These are phyloP conservation scores for Mesorhabditis spiculigera DNA, from an alignment of 2,888 invertebrate species.

Conservation along the genomic window DNA sequence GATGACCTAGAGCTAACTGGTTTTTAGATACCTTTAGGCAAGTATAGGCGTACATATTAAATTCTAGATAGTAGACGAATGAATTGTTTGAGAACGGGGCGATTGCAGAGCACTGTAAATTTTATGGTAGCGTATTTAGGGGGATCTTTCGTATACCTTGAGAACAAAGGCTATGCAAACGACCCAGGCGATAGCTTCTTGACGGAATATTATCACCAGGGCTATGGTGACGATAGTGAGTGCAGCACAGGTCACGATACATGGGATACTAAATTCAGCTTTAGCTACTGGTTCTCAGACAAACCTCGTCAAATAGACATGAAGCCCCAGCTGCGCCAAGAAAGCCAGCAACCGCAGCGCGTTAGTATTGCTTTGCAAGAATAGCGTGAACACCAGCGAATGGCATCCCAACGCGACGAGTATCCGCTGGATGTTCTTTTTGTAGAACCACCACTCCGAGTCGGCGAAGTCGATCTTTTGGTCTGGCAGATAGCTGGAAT, in stretches of 20 bases:
- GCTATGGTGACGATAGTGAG: slow-evolving; percentile 21
- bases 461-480: slow-evolving; percentile 40
- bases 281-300: background rate
- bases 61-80: slow-evolving; percentile 49
- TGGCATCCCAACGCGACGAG: slow-evolving; percentile 19
- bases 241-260: slow-evolving; percentile 25
- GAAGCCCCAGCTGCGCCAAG: background rate
- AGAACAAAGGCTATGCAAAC: slow-evolving; percentile 44
- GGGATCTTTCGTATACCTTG: slow-evolving; percentile 9
- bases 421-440: slow-evolving; percentile 24
- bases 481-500: slow-evolving; percentile 35
- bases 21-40: slow-evolving; percentile 36
- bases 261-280: slow-evolving; percentile 28
- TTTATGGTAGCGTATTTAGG: background rate
- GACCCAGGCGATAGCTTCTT: slow-evolving; percentile 35
- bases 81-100: slow-evolving; percentile 35
- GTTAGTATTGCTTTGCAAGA: background rate
- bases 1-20: background rate
- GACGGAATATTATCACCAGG: slow-evolving; percentile 5
- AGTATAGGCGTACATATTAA: slow-evolving; percentile 52
- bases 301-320: background rate
- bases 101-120: background rate
- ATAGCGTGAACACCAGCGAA: slow-evolving; percentile 14
- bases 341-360: background rate
- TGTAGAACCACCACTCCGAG: slow-evolving; percentile 46